Conservation (phyloP, 2,113 vertebrate genomes). For the Mus spicilegus region DNA sequence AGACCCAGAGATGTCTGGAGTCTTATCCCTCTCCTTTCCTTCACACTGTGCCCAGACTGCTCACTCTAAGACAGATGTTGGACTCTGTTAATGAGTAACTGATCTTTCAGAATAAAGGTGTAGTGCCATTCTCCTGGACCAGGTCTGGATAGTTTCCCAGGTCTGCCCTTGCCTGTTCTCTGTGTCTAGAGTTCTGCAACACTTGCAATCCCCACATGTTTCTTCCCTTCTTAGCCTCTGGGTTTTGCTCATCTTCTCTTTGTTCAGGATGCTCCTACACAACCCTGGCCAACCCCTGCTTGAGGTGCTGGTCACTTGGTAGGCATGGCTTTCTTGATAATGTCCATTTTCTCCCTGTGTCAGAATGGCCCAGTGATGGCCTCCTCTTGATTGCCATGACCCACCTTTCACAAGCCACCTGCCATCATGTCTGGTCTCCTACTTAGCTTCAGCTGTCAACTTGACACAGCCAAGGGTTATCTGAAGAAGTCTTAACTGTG, state of each 20-base stretch:
- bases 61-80: background rate
- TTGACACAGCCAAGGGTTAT: background rate
- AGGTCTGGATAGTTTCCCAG: background rate
- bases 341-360: background rate
- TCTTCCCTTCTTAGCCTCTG: background rate
- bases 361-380: background rate
- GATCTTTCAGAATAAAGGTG: background rate
- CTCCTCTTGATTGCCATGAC: too few species aligned
- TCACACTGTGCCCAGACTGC: background rate
- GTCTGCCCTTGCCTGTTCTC: background rate
- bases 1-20: background rate
- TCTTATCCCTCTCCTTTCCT: background rate
- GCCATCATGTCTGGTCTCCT: background rate
- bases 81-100: background rate
- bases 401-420: background rate
- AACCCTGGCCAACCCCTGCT: background rate
- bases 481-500: background rate
- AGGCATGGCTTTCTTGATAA: background rate
- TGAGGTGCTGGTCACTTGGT: background rate
- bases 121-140: background rate
- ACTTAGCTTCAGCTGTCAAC: background rate
- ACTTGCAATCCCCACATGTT: too few species aligned
- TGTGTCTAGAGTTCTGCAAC: background rate
- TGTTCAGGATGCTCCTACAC: background rate
- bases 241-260: background rate